These are phyloP conservation scores for Heliconius hewitsoni DNA, from an alignment of 1,140 invertebrate species.

Conservation along the genomic window DNA sequence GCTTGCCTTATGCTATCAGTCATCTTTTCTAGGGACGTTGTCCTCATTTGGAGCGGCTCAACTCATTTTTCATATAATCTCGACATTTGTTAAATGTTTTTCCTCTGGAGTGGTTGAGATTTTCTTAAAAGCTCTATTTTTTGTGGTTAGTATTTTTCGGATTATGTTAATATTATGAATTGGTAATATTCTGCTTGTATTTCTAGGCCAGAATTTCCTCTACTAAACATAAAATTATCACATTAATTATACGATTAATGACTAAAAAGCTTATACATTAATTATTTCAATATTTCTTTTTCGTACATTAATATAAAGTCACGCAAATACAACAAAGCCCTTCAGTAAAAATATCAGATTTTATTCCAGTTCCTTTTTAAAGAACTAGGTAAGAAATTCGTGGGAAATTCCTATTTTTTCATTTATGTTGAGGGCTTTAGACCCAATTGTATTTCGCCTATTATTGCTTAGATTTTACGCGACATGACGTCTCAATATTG, in stretches of 20 bases:
- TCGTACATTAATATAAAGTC: neutral
- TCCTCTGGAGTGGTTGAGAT: neutral
- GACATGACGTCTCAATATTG: neutral
- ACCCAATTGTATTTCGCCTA: neutral
- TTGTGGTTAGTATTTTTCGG: neutral
- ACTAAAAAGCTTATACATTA: no score
- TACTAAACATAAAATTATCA: no score
- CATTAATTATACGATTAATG: no score
- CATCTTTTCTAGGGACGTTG: constrained; percentile 6
- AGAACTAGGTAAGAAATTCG: neutral
- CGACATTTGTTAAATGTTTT: constrained; percentile 6
- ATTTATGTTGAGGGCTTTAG: neutral
- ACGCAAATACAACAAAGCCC: neutral
- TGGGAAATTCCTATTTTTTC: neutral
- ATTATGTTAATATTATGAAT: neutral
- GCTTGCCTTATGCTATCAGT: constrained; percentile 1
- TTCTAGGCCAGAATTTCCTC: no score
- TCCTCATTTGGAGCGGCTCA: constrained; percentile 13
- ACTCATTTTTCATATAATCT: constrained; percentile 13
- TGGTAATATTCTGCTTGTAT: neutral
- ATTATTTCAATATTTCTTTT: no score
- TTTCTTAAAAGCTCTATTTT: neutral
- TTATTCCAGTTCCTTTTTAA: neutral
- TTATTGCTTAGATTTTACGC: neutral
- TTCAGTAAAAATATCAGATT: neutral